Percentiles rank a stretch among this genome's conserved stretches.
These are phyloP conservation scores for Drosophila mauritiana DNA, from an alignment of 1,140 invertebrate species.

Conservation along the genomic window DNA sequence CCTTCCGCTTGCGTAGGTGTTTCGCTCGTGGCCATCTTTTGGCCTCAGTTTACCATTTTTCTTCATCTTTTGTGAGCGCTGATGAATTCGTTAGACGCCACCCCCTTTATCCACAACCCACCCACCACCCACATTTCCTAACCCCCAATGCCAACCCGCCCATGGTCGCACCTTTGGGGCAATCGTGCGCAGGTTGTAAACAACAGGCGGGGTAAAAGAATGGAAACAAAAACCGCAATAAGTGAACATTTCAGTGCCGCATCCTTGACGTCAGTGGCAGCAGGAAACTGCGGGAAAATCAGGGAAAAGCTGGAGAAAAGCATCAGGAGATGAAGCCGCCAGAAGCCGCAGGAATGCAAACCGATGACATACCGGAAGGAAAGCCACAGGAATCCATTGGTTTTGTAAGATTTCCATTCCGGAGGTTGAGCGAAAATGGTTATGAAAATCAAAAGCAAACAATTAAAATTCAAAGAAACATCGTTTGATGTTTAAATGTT, in stretches of 20 bases:
- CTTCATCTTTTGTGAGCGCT: slow-evolving; percentile 42
- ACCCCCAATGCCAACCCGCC: not conserved
- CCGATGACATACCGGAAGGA: slow-evolving; percentile 10
- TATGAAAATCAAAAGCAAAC: not conserved
- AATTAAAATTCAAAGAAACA: not conserved
- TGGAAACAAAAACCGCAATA: slow-evolving; percentile 44
- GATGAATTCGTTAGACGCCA: slow-evolving; percentile 43
- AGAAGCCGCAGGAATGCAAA: slow-evolving; percentile 15
- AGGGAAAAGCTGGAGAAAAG: slow-evolving; percentile 2
- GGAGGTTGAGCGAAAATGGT: not conserved
- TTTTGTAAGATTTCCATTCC: not conserved
- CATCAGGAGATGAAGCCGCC: not conserved
- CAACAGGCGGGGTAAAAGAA: slow-evolving; percentile 20
- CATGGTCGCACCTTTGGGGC: slow-evolving; percentile 37
- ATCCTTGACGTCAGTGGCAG: slow-evolving; percentile 43
- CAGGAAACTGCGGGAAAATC: slow-evolving; percentile 10
- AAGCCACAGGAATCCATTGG: not conserved
- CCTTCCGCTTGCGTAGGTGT: slow-evolving; percentile 46
- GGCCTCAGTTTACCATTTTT: slow-evolving; percentile 50
- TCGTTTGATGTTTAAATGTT: not conserved
- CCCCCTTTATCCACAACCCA: not conserved
- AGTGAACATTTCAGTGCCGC: slow-evolving; percentile 38
- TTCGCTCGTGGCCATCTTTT: slow-evolving; percentile 37
- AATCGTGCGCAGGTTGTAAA: slow-evolving; percentile 45
- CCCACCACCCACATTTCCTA: too few species aligned